A percentile compares a stretch with the other conserved stretches of the same genome.
Conservation (phyloP, 2,888 invertebrate genomes). For the Notodromas monacha region DNA sequence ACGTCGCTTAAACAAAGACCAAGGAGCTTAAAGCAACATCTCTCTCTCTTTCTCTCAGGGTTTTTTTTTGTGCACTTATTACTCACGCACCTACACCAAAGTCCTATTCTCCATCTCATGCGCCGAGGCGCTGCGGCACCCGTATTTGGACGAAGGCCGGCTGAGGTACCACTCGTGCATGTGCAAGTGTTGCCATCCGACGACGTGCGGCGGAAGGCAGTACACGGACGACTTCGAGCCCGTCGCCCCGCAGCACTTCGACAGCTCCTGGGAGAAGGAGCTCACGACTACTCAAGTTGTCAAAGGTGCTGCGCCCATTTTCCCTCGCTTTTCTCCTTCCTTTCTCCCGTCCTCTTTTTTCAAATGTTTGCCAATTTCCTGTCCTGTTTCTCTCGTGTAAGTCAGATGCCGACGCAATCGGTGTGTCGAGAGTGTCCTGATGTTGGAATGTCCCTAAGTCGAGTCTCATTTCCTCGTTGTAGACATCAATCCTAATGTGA, state of each 20-base stretch:
- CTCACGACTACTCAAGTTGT: slow-evolving; percentile 68
- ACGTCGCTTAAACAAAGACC: too few relatives aligned
- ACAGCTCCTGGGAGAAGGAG: slow-evolving; percentile 86
- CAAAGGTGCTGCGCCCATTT: slow-evolving; percentile 39
- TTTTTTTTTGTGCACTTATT: too few relatives aligned
- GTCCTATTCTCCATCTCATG: slow-evolving; percentile 66
- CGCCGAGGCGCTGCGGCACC: slow-evolving; percentile 75
- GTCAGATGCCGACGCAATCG: background rate
- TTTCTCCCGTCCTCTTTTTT: background rate
- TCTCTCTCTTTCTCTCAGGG: too few relatives aligned
- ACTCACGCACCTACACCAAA: too few relatives aligned
- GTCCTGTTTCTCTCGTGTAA: background rate
- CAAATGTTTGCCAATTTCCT: background rate
- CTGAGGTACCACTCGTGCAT: slow-evolving; percentile 97
- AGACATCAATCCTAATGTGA: too few relatives aligned
- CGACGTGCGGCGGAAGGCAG: slow-evolving; percentile 37
- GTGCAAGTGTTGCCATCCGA: slow-evolving; percentile 32
- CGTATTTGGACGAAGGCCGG: slow-evolving; percentile 87
- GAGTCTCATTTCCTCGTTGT: too few relatives aligned
- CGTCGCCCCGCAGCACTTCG: slow-evolving; percentile 57
- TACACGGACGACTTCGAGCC: slow-evolving; percentile 76
- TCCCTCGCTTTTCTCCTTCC: slow-evolving; percentile 8
- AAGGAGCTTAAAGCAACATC: too few relatives aligned
- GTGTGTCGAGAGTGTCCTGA: too few relatives aligned
- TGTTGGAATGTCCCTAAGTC: too few relatives aligned